These are phyloP conservation scores for Serripes groenlandicus DNA, from an alignment of 2,888 invertebrate species.

Conservation along the genomic window DNA sequence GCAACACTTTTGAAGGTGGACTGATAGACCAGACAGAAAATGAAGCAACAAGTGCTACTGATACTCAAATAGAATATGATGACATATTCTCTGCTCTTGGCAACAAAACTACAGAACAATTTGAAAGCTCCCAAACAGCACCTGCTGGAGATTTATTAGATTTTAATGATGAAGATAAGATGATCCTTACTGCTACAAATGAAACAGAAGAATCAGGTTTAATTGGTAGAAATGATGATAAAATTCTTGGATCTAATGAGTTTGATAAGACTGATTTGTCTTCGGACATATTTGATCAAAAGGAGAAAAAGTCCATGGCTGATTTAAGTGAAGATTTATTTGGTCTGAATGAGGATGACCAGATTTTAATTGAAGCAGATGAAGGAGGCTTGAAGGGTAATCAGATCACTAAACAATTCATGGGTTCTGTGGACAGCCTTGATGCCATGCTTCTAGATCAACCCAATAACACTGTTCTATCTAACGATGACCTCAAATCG, in stretches of 20 bases:
- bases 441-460: constrained; percentile 43
- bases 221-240: background rate
- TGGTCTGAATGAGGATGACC: background rate
- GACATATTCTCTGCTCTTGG: background rate
- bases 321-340: background rate
- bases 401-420: background rate
- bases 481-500: constrained; percentile 27
- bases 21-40: no score
- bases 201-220: background rate
- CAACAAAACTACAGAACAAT: background rate
- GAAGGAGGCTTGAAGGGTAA: background rate
- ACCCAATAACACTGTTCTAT: constrained; percentile 39
- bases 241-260: background rate
- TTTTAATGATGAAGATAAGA: background rate
- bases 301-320: background rate
- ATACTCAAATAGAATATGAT: background rate
- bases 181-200: background rate
- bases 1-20: background rate
- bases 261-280: background rate
- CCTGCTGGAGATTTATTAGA: background rate
- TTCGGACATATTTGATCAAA: background rate
- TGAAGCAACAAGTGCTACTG: no score
- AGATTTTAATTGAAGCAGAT: background rate
- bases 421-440: constrained; percentile 30
- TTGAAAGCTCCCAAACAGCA: background rate